Evolutionary conservation across 2,888 invertebrate species (phyloP).

Genomic region (Proisotoma minuta): DNA sequence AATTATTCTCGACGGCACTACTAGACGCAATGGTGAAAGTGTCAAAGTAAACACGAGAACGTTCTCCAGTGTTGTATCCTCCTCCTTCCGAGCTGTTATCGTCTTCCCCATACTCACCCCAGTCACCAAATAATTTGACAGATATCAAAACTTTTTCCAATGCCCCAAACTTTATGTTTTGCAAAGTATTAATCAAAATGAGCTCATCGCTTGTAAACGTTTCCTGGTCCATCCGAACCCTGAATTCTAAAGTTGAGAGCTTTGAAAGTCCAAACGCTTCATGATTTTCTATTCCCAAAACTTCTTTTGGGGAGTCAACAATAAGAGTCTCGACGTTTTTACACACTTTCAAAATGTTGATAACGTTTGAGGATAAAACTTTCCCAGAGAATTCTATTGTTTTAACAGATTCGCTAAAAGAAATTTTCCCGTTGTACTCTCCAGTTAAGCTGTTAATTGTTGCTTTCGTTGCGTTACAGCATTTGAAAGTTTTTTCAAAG

Average conservation of each 20-base stretch:
- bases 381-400: conserved; percentile 25
- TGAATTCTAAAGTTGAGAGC: conserved; percentile 15
- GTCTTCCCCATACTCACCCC: conserved; percentile 17
- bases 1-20: too few relatives aligned
- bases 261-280: conserved; percentile 27
- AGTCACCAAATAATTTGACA: not conserved
- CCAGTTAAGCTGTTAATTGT: conserved; percentile 21
- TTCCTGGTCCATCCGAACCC: conserved; percentile 32
- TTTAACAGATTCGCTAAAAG: conserved; percentile 14
- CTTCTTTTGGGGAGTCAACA: conserved; percentile 22
- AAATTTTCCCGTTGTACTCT: conserved; percentile 20
- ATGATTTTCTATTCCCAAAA: conserved; percentile 26
- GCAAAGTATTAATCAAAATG: conserved; percentile 21
- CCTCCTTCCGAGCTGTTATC: too few relatives aligned
- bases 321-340: conserved; percentile 15
- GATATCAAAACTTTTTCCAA: conserved; percentile 18
- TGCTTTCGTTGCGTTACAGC: conserved; percentile 18
- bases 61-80: too few relatives aligned
- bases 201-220: conserved; percentile 33
- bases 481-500: conserved; percentile 11
- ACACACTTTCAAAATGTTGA: conserved; percentile 16
- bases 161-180: conserved; percentile 13
- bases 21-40: too few relatives aligned
- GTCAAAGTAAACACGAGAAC: too few relatives aligned
- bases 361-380: conserved; percentile 32